Evolutionary conservation across 1,140 invertebrate species (phyloP).

Genomic region (Tetranychus urticae): DNA sequence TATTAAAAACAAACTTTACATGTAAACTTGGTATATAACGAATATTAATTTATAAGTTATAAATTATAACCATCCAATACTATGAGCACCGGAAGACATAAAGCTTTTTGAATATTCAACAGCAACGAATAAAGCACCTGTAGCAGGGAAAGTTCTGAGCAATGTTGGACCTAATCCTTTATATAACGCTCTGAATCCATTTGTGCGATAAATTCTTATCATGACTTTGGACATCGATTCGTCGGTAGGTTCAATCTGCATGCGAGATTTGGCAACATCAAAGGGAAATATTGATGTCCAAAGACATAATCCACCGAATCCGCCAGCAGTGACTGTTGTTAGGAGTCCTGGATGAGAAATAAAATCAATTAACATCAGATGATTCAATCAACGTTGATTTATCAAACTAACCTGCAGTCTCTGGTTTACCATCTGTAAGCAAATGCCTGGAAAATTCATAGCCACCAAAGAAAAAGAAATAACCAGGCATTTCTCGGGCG

Average conservation of each 20-base stretch:
- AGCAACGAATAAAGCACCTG: slow-evolving; percentile 64
- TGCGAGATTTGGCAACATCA: slow-evolving; percentile 64
- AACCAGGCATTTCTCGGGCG: slow-evolving; percentile 56
- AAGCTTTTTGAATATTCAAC: slow-evolving; percentile 37
- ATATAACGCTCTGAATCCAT: slow-evolving; percentile 40
- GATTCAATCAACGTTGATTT: background rate
- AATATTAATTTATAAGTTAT: no score
- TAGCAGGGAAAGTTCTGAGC: slow-evolving; percentile 64
- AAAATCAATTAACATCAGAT: background rate
- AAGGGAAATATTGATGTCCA: slow-evolving; percentile 67
- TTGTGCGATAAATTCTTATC: slow-evolving; percentile 45
- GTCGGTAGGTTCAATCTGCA: slow-evolving; percentile 43
- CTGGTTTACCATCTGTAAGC: slow-evolving; percentile 24
- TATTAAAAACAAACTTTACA: no score
- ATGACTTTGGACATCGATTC: slow-evolving; percentile 33
- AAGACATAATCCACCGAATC: slow-evolving; percentile 50
- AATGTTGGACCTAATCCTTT: slow-evolving; percentile 48
- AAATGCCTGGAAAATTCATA: slow-evolving; percentile 26
- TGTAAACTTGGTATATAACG: no score
- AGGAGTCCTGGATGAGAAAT: slow-evolving; percentile 4
- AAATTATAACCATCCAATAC: no score
- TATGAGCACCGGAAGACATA: background rate
- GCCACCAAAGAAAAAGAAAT: slow-evolving; percentile 68
- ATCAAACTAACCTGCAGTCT: background rate
- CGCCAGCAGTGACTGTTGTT: slow-evolving; percentile 46